Evolutionary conservation across 37 sponge, comb jelly and placozoan genomes (phyloP), one percentile per base, ranked within the genome.

Genomic region (Halichondria panicea): DNA sequence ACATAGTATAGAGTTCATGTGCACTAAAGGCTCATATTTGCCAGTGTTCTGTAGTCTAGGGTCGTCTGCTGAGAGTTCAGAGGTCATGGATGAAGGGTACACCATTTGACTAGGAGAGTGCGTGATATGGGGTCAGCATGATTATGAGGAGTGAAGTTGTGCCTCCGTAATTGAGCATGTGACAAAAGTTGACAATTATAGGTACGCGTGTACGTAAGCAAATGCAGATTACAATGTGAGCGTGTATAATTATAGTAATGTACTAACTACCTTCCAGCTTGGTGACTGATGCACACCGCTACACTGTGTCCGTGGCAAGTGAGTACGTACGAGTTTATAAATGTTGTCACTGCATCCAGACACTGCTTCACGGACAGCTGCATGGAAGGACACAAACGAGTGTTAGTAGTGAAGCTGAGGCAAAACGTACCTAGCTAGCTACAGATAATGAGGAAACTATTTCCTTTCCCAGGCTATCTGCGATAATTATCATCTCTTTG

Each of bases 211-310:
- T n/a, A n/a, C n/a, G n/a, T n/a, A n/a, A n/a, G n/a, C n/a, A n/a
- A n/a, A n/a, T n/a, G n/a, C n/a, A n/a, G n/a, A n/a, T n/a, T n/a
- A n/a, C n/a, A n/a, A n/a, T n/a, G n/a, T n/a, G n/a, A n/a, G n/a
- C n/a, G n/a, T n/a, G n/a, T n/a, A n/a, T n/a, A n/a, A n/a, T n/a
- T n/a, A n/a, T n/a, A n/a, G n/a, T n/a, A n/a, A n/a, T n/a, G n/a
- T n/a, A n/a, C n/a, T n/a, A n/a, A n/a, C 15, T 68, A 91, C 91
- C 91, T 91, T 66, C 86, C 91, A 15, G 66, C 64, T 43, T 85
- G 91, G 28, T 91, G 91, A 31, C 82, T 66, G 6, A 91, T 36
- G 40, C 83, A 69, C 40, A 94, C 78, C 13, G 88, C 91, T 4
- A 94, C 52, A 13, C 59, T 58, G 68, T 94, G 81, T 15, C 62